Evolutionary conservation across 2,888 invertebrate species (phyloP).

Genomic region (Andrena praecox): DNA sequence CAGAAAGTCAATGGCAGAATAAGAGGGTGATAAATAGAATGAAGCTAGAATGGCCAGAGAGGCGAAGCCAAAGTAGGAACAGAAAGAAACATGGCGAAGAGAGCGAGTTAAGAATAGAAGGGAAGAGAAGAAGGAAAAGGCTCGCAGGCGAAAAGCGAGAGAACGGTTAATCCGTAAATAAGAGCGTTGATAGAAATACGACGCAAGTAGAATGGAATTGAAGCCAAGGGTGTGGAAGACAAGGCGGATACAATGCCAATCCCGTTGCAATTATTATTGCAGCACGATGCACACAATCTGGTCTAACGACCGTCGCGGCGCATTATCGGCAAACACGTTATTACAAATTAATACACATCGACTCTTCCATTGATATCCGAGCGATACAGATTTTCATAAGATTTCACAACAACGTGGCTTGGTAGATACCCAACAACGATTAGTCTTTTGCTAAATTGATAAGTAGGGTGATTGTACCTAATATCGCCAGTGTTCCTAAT

Average conservation of each 20-base stretch:
- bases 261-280: conserved; percentile 58
- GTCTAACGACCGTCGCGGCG: conserved; percentile 3
- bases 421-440: no score
- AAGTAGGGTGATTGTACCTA: no score
- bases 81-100: background rate
- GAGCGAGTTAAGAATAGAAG: conserved; percentile 13
- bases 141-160: background rate
- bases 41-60: background rate
- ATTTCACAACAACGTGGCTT: no score
- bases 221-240: conserved; percentile 62
- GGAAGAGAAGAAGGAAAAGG: conserved; percentile 3
- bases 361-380: background rate
- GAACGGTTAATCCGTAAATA: conserved; percentile 52
- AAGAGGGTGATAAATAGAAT: background rate
- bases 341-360: conserved; percentile 2
- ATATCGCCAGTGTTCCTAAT: no score
- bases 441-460: no score
- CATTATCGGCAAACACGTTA: background rate
- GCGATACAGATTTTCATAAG: background rate
- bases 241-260: conserved; percentile 64
- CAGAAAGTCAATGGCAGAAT: no score
- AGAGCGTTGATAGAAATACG: conserved; percentile 60
- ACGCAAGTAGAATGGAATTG: conserved; percentile 63
- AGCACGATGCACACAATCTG: conserved; percentile 41
- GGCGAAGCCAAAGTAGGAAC: background rate